Percentiles rank a stretch among this genome's conserved stretches.
These are phyloP conservation scores for Illadopsis cleaveri DNA, from an alignment of 2,113 vertebrate genomes.

Conservation along the genomic window DNA sequence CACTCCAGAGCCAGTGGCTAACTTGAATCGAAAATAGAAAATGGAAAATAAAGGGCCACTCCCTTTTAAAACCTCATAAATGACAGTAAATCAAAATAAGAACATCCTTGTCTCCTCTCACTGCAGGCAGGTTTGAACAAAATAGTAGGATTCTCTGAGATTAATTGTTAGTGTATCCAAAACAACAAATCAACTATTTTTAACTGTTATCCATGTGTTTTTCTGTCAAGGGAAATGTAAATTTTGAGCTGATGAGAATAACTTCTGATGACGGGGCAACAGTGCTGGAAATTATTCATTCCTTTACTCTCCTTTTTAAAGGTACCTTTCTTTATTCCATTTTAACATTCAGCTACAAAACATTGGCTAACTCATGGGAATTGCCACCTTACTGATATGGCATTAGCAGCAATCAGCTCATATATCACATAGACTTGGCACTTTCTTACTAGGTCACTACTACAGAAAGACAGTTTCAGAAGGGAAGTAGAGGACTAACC, in stretches of 20 bases:
- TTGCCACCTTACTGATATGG: background rate
- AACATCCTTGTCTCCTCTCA: background rate
- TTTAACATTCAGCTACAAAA: background rate
- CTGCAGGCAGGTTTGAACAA: background rate
- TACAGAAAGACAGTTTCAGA: background rate
- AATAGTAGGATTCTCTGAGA: background rate
- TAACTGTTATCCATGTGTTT: background rate
- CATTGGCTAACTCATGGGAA: background rate
- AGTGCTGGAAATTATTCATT: background rate
- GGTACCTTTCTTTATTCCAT: background rate
- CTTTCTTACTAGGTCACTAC: background rate
- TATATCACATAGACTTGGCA: background rate
- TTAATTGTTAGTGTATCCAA: background rate
- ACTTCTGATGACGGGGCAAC: background rate
- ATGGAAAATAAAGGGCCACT: background rate
- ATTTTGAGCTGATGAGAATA: background rate
- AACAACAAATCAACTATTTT: background rate
- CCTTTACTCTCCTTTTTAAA: background rate
- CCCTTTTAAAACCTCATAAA: background rate
- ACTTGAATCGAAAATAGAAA: background rate
- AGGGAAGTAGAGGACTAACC: background rate
- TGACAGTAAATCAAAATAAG: background rate
- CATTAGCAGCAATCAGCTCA: background rate
- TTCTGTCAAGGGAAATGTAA: conserved; percentile 5
- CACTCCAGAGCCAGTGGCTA: background rate